phyloP scores from a whole-genome alignment of 2,797 vertebrate species.

The Glyptemys insculpta region DNA sequence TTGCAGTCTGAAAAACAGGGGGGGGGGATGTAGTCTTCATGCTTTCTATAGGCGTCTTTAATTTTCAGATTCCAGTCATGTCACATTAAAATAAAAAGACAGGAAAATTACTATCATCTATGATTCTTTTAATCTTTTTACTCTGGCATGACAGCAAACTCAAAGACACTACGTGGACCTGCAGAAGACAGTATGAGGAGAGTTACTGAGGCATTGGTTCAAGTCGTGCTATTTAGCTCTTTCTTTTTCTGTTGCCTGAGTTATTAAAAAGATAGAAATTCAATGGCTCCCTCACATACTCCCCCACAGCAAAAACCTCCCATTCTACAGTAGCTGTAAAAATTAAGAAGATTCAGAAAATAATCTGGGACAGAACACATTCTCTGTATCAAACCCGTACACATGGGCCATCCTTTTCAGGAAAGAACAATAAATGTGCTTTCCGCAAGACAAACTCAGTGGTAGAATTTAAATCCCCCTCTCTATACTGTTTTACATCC shows the following conservation, averaged over 20 bases:
- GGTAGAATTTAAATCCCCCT: conserved; percentile 41
- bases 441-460: conserved; percentile 32
- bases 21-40: background rate
- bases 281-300: background rate
- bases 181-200: conserved; percentile 44
- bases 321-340: background rate
- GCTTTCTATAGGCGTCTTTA: background rate
- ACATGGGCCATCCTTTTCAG: conserved; percentile 5
- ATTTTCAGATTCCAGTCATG: background rate
- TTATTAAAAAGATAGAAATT: conserved; percentile 43
- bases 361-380: conserved; percentile 15
- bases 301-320: conserved; percentile 2
- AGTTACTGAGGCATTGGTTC: conserved; percentile 8
- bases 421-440: conserved; percentile 16
- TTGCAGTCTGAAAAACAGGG: background rate
- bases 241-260: conserved; percentile 28
- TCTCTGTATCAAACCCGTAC: conserved; percentile 7
- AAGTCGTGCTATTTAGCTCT: conserved; percentile 13
- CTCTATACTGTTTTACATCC: background rate
- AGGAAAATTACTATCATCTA: background rate
- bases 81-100: background rate
- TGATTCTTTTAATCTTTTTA: conserved; percentile 5
- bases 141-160: background rate
- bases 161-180: conserved; percentile 9
- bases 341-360: conserved; percentile 20